Evolutionary conservation across 2,888 invertebrate species (phyloP).

Genomic region (Drosophila paracracens): DNA sequence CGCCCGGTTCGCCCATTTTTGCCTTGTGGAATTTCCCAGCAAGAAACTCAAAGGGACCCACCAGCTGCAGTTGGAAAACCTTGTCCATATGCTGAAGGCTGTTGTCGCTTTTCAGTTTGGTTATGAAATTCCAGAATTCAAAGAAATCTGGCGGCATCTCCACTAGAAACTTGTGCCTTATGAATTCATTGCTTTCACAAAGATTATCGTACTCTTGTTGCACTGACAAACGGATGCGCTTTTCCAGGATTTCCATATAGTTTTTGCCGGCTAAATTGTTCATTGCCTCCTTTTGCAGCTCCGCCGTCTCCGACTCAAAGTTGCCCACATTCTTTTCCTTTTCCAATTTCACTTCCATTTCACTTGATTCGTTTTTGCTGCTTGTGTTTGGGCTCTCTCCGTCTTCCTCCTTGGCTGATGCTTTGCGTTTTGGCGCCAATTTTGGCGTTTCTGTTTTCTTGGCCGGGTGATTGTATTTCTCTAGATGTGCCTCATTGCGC

Average conservation of each 20-base stretch:
- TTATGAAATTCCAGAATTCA: conserved; percentile 92
- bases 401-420: conserved; percentile 31
- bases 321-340: conserved; percentile 31
- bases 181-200: conserved; percentile 86
- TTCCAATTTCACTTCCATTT: conserved; percentile 29
- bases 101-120: conserved; percentile 86
- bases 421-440: conserved; percentile 69
- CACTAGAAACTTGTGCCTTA: conserved; percentile 91
- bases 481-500: conserved; percentile 90
- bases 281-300: conserved; percentile 72
- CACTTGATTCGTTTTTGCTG: conserved; percentile 11
- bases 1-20: conserved; percentile 86
- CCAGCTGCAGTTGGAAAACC: conserved; percentile 89
- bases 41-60: conserved; percentile 95
- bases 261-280: conserved; percentile 78
- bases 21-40: conserved; percentile 87
- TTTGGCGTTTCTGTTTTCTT: conserved; percentile 68
- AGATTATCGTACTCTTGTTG: conserved; percentile 85
- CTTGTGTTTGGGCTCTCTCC: conserved; percentile 27
- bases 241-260: conserved; percentile 78
- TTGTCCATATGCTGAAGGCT: conserved; percentile 87
- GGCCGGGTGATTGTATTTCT: conserved; percentile 91
- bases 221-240: conserved; percentile 79
- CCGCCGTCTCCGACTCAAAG: conserved; percentile 64
- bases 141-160: conserved; percentile 97